A percentile compares a stretch with the other conserved stretches of the same genome.
phyloP scores from a whole-genome alignment of 2,797 vertebrate genomes.

The Gephyroberyx darwinii region DNA sequence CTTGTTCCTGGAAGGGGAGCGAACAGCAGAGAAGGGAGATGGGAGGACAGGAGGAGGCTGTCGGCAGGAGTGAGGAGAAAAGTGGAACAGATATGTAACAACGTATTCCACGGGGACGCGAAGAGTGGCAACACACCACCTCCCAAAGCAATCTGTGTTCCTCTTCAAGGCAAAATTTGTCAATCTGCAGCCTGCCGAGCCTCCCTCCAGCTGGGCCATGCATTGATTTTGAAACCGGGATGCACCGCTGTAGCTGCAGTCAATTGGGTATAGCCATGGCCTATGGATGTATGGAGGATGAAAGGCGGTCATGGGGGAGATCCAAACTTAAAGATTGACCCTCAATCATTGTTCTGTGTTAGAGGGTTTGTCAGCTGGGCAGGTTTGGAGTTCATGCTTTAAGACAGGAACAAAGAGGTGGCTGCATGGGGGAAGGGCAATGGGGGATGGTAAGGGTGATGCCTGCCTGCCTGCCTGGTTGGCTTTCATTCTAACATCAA shows the following conservation, averaged over 20 bases:
- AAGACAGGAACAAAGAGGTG: conserved; percentile 77
- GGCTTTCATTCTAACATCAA: conserved; percentile 78
- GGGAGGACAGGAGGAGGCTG: conserved; percentile 42
- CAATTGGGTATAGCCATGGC: conserved; percentile 33
- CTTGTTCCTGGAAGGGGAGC: conserved; percentile 23
- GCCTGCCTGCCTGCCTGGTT: conserved; percentile 57
- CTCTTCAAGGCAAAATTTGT: conserved; percentile 68
- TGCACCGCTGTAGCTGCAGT: conserved; percentile 42
- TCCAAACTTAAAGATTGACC: conserved; percentile 56
- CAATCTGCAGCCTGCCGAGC: conserved; percentile 62
- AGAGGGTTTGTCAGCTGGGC: conserved; percentile 67
- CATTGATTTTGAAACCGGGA: conserved; percentile 69
- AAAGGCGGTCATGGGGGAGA: conserved; percentile 26
- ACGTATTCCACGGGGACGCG: conserved; percentile 51
- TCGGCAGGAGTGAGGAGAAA: conserved; percentile 44
- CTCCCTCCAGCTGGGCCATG: conserved; percentile 54
- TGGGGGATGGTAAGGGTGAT: conserved; percentile 68
- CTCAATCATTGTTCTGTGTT: conserved; percentile 62
- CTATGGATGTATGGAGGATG: conserved; percentile 36
- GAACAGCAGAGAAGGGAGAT: conserved; percentile 25
- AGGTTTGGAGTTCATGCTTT: conserved; percentile 69
- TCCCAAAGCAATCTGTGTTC: conserved; percentile 63
- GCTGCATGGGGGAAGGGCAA: conserved; percentile 69
- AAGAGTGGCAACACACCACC: conserved; percentile 53
- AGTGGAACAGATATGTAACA: conserved; percentile 63